A percentile compares a stretch with the other conserved stretches of the same genome.
phyloP scores from a whole-genome alignment of 2,888 invertebrate genomes.

The Chrysolina americana region DNA sequence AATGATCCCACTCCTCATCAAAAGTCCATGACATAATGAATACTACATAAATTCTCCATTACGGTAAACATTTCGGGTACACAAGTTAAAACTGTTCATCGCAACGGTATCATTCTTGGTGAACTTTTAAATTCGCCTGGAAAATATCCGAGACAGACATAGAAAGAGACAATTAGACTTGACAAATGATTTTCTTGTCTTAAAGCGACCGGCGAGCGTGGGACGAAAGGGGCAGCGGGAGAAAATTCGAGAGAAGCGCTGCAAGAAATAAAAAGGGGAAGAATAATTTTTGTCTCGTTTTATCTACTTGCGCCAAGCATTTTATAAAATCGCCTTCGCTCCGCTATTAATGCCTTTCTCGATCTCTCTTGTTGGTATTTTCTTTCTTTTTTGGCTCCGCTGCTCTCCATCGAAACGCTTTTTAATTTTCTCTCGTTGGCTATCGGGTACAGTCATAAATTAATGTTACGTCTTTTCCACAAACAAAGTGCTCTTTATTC shows the following conservation, averaged over 20 bases:
- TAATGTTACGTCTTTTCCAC: constrained; percentile 50
- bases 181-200: constrained; percentile 66
- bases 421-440: constrained; percentile 56
- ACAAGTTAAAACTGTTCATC: constrained; percentile 37
- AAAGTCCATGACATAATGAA: neutral
- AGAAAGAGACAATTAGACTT: constrained; percentile 67
- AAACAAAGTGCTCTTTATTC: constrained; percentile 50
- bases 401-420: constrained; percentile 47
- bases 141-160: constrained; percentile 59
- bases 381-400: constrained; percentile 54
- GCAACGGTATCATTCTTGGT: constrained; percentile 22
- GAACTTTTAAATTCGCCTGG: constrained; percentile 45
- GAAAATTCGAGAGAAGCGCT: constrained; percentile 49
- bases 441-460: constrained; percentile 51
- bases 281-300: constrained; percentile 68
- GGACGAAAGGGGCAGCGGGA: constrained; percentile 39
- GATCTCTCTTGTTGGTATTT: constrained; percentile 57
- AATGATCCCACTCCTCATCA: neutral
- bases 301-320: constrained; percentile 65
- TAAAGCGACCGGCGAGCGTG: constrained; percentile 44
- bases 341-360: constrained; percentile 60
- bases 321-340: constrained; percentile 66
- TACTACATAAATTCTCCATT: constrained; percentile 3
- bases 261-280: constrained; percentile 64
- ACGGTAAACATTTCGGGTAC: neutral